Base-by-base conservation (phyloP, 2,888 invertebrate genomes). In the Atrina japonica region DNA sequence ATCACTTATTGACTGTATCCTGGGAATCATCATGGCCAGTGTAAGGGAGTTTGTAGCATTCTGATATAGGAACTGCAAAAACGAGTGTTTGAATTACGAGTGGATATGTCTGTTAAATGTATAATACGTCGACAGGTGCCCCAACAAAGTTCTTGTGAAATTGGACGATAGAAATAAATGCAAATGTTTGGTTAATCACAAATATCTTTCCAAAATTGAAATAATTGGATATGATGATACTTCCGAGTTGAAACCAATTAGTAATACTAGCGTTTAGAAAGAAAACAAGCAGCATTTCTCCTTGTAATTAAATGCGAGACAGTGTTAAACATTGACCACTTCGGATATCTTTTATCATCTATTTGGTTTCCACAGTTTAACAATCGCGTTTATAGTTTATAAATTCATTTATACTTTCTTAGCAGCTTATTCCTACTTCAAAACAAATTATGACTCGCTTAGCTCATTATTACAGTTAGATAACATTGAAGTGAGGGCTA, bases 181-280 rank as follows among this genome's bases (percentile, higher is more conserved):
- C 27, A 41, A 35, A 61, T 61, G 47, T 66, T 66, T 66, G 55
- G 47, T 66, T 66, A 47, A 58, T 66, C 58, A 41, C 58, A 58
- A 35, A 56, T 58, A 56, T 49, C 58, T 45, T 56, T 35, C 49
- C 49, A 25, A 47, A 58, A 66, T 66, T 66, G 66, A 25, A 58
- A 58, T 66, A 66, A 66, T 66, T 66, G 66, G 66, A 45, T 27
- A 58, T 49, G 66, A 58, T 58, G 66, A 58, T 58, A 56, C 55
- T 56, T 66, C 66, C 58, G 47, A 29, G 61, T 47, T 29, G 49
- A 23, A 47, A 47, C 61, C 41, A 61, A 61, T 61, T 61, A 61
- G 27, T 29, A 61, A 43, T 27, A 49, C 61, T 45, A 30, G 47
- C 43, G 61, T 61, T 61, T 43, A 43, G 43, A 61, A 61, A 49